Evolutionary conservation across 2,113 vertebrate genomes (phyloP).

Genomic region (Mirza zaza): DNA sequence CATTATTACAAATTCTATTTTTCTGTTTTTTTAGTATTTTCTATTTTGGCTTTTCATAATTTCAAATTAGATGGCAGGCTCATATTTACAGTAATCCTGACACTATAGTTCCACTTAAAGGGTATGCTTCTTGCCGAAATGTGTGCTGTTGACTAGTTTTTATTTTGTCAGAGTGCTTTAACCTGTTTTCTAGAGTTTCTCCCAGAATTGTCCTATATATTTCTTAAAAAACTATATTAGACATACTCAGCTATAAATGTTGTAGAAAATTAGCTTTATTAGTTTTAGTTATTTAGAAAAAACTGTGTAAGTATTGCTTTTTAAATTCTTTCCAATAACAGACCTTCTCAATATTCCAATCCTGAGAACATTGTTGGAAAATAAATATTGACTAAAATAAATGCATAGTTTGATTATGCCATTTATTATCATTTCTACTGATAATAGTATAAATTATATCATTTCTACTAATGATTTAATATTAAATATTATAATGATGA

Average conservation of each 20-base stretch:
- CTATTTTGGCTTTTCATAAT: constrained; percentile 46
- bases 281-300: constrained; percentile 37
- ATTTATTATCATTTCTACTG: constrained; percentile 38
- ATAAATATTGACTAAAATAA: constrained; percentile 46
- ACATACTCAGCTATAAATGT: neutral
- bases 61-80: constrained; percentile 37
- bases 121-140: constrained; percentile 25
- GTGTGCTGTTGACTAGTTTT: constrained; percentile 35
- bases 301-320: neutral
- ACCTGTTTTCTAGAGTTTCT: constrained; percentile 40
- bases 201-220: neutral
- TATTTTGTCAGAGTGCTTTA: constrained; percentile 43
- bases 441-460: neutral
- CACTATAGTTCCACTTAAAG: neutral
- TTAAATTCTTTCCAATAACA: constrained; percentile 35
- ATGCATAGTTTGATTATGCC: neutral
- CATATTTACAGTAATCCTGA: constrained; percentile 16
- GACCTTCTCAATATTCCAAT: neutral
- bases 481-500: neutral
- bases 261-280: neutral
- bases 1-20: constrained; percentile 6
- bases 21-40: constrained; percentile 40
- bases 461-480: neutral
- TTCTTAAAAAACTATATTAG: constrained; percentile 32
- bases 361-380: constrained; percentile 53